Evolutionary conservation across 2,797 vertebrate genomes (phyloP), one percentile per base, ranked within the genome.

Genomic region (Lemur catta): DNA sequence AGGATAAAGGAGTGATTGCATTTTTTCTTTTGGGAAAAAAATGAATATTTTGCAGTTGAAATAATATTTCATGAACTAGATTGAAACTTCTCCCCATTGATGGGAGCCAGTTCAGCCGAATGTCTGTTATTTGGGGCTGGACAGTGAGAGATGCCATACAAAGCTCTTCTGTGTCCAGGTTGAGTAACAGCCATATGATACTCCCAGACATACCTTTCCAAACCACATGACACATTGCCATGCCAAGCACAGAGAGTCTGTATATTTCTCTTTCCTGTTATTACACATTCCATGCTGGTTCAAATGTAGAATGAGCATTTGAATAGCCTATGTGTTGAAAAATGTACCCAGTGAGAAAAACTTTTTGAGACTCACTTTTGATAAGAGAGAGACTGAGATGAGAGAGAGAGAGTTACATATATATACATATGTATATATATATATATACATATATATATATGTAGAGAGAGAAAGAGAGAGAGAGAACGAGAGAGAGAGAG

Each of bases 191-290:
- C 98, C 98, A 98, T 98, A 98, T 46, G 98, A 99, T 98, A 98
- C 95, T 98, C 97, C 98, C 98, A 98, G 98, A 97, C 98, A 98
- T 98, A 98, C 98, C 97, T 98, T 98, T 98, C 95, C 95, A 95
- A 98, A 96, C 98, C 98, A 98, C 98, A 98, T 97, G 98, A 98
- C 96, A 98, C 97, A 96, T 84, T 98, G 97, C 98, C 94, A 97
- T 98, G 98, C 98, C 98, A 98, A 98, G 97, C 95, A 97, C 94
- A 95, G 98, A 98, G 98, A 97, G 97, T 97, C 98, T 98, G 98
- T 98, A 98, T 98, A 98, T 98, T 98, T 99, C 98, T 98, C 96
- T 98, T 99, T 98, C 98, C 98, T 99, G 98, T 98, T 98, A 98
- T 98, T 98, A 97, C 97, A 98, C 98, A 98, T 98, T 99, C 98